A percentile compares a stretch with the other conserved stretches of the same genome.
phyloP scores from a whole-genome alignment of 2,797 vertebrate species.

The Gymnothorax javanicus region DNA sequence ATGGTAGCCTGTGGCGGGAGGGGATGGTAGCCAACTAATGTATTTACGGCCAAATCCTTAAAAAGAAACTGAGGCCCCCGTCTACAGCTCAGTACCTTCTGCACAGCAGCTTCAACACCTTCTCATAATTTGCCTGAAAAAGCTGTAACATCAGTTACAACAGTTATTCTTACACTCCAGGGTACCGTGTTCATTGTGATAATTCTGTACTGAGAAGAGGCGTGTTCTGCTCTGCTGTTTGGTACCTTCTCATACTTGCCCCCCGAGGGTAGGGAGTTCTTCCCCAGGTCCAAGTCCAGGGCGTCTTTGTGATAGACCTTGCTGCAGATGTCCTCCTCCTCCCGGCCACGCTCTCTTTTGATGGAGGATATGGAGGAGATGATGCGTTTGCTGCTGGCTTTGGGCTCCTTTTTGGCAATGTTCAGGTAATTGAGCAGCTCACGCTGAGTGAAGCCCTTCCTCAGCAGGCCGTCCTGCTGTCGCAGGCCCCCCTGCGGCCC shows the following conservation, averaged over 20 bases:
- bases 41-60: no score
- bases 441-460: slow-evolving; percentile 88
- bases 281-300: slow-evolving; percentile 83
- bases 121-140: no score
- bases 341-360: slow-evolving; percentile 67
- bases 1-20: no score
- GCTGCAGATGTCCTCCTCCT: slow-evolving; percentile 79
- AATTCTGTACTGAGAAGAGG: background rate
- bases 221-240: background rate
- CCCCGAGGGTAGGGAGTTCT: slow-evolving; percentile 89
- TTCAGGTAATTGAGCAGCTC: slow-evolving; percentile 94
- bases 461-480: slow-evolving; percentile 83
- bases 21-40: no score
- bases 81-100: no score
- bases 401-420: slow-evolving; percentile 86
- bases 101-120: no score
- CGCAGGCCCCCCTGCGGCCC: slow-evolving; percentile 81
- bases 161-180: background rate
- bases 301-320: slow-evolving; percentile 85
- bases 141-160: background rate
- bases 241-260: slow-evolving; percentile 77
- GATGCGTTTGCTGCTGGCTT: slow-evolving; percentile 73
- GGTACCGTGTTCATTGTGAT: background rate
- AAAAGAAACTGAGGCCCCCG: no score
- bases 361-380: slow-evolving; percentile 63